Percentiles rank a stretch among this genome's conserved stretches.
Evolutionary conservation across 2,888 invertebrate species (phyloP).

Genomic region (Anorthoa munda): DNA sequence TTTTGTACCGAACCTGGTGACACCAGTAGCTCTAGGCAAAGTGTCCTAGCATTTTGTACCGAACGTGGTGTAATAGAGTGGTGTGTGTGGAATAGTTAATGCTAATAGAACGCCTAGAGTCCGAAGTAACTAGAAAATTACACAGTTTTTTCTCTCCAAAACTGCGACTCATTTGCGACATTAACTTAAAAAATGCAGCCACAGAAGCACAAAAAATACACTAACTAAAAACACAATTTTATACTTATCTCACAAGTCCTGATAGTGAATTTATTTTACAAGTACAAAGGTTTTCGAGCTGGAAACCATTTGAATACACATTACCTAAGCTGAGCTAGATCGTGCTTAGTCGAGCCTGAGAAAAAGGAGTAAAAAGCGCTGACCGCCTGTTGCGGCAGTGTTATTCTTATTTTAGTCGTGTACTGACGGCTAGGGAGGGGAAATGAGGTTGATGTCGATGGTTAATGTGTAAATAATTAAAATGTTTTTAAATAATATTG

Average conservation of each 20-base stretch:
- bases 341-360: slow-evolving; percentile 70
- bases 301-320: slow-evolving; percentile 62
- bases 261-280: slow-evolving; percentile 57
- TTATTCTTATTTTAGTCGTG: slow-evolving; percentile 76
- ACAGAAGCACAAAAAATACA: background rate
- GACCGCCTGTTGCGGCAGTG: slow-evolving; percentile 73
- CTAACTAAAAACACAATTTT: slow-evolving; percentile 18
- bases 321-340: slow-evolving; percentile 65
- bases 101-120: no score
- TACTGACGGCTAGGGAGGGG: slow-evolving; percentile 57
- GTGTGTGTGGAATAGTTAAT: no score
- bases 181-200: slow-evolving; percentile 15
- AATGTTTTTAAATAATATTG: no score
- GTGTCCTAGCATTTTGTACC: no score
- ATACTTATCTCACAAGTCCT: slow-evolving; percentile 14
- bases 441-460: slow-evolving; percentile 26
- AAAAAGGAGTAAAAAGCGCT: slow-evolving; percentile 69
- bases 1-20: no score
- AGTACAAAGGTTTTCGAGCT: slow-evolving; percentile 54
- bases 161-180: slow-evolving; percentile 11
- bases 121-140: background rate
- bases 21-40: no score
- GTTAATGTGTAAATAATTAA: background rate
- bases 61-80: no score
- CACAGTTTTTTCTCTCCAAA: background rate